Conservation (phyloP, 2,113 vertebrate species). For the Entomyzon cyanotis region DNA sequence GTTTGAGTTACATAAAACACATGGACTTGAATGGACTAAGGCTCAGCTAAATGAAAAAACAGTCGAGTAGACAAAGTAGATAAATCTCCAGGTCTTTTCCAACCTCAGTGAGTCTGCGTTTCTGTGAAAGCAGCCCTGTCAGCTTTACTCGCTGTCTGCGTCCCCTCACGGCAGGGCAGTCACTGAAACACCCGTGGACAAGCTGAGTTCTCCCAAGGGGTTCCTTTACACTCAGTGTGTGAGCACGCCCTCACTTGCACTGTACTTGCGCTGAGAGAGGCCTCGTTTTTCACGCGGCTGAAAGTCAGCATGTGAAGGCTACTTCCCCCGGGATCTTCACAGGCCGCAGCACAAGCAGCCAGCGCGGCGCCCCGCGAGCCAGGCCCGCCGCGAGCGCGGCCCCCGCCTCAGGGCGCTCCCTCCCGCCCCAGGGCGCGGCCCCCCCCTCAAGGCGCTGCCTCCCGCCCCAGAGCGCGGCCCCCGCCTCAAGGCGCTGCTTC, state of each 20-base stretch:
- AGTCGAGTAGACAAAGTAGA: neutral
- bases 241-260: neutral
- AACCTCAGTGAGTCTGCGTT: neutral
- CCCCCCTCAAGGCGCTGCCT: too few species aligned
- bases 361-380: too few species aligned
- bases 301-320: fast-evolving
- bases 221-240: fast-evolving
- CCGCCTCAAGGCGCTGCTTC: too few species aligned
- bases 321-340: fast-evolving
- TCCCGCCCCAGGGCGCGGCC: too few species aligned
- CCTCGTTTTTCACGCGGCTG: fast-evolving
- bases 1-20: fast-evolving
- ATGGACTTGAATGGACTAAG: fast-evolving
- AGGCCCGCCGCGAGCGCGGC: neutral
- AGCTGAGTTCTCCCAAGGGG: too few species aligned
- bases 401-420: too few species aligned
- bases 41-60: neutral
- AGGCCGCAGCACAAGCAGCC: neutral
- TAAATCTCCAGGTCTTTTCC: neutral
- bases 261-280: fast-evolving
- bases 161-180: fast-evolving
- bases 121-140: fast-evolving
- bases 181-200: fast-evolving
- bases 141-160: neutral
- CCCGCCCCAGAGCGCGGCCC: too few species aligned